Conservation (phyloP, 2,888 invertebrate genomes). For the Temnothorax rugatulus region DNA sequence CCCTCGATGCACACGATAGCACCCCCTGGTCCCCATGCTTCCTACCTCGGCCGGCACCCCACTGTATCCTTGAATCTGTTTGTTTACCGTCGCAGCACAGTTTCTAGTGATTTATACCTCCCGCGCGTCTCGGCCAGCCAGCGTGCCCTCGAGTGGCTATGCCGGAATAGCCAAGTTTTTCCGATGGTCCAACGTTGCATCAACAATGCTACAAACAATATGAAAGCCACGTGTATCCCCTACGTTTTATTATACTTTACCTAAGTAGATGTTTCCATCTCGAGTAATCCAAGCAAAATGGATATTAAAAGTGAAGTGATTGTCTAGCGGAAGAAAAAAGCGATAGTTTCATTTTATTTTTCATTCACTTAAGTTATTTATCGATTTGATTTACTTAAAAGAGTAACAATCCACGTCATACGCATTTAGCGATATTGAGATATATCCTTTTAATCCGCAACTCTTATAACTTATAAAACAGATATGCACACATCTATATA, state of each 20-base stretch:
- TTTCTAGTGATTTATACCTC: slow-evolving; percentile 67
- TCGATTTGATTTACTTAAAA: background rate
- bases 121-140: slow-evolving; percentile 38
- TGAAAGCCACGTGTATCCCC: slow-evolving; percentile 36
- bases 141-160: slow-evolving; percentile 46
- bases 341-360: background rate
- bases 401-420: background rate
- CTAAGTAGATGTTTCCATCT: slow-evolving; percentile 22
- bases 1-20: slow-evolving; percentile 44
- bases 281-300: slow-evolving; percentile 42
- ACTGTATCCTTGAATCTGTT: slow-evolving; percentile 68
- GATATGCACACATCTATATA: too few relatives aligned
- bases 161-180: slow-evolving; percentile 55
- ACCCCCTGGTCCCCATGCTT: slow-evolving; percentile 36
- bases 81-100: slow-evolving; percentile 68
- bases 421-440: background rate
- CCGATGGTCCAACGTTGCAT: slow-evolving; percentile 39
- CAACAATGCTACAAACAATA: slow-evolving; percentile 50
- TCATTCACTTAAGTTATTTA: background rate
- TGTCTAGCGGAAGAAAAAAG: background rate
- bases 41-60: slow-evolving; percentile 17
- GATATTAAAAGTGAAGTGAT: slow-evolving; percentile 53
- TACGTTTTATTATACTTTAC: slow-evolving; percentile 51
- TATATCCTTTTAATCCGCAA: background rate
- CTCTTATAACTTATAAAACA: background rate